Base-by-base conservation (phyloP, 2,797 vertebrate species). In the Intellagama lesueurii region DNA sequence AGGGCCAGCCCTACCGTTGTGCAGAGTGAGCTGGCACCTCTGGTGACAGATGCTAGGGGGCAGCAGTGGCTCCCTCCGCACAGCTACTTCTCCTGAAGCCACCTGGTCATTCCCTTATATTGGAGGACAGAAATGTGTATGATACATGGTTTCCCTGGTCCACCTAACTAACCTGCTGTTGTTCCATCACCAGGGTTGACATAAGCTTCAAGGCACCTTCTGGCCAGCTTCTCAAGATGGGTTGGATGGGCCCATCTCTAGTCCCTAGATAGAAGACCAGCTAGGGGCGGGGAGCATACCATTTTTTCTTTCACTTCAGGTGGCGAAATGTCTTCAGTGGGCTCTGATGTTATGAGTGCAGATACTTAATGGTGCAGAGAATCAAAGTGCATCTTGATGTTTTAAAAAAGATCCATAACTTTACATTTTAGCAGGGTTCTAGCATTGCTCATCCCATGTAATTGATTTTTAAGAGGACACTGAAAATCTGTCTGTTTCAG, bases 371-470 rank as follows among this genome's bases (percentile, higher is more conserved):
- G 16, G 35, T 16, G 1, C 14, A 28, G 12, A 7, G 44, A 30
- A 16, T 64, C 6, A 69, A 66, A 49, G 14, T 28, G 3, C 47
- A 16, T 2, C 28, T 14, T 47, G 28, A 28, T 40, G 40, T 3
- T 30, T 83, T 83, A 83, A 26, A 4, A 64, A 6, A 68, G 40
- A 26, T 35, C 28, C 40, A 30, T 69, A 64, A 4, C 60, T 64
- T 64, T 64, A 64, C 60, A 64, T 64, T 64, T 44, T 44, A 47
- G 35, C 40, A 30, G 47, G 2, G 1, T 22, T 86, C 6, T 85
- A 66, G 26, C 56, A 84, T 79, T 94, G 32, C 89, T 87, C 87
- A 94, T 91, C 85, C 85, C 30, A 35, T 75, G 32, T 12, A 75
- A 22, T 40, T 19, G 32, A 40, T 17, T 75, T 72, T 75, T 75